A percentile compares a stretch with the other conserved stretches of the same genome.
These are phyloP conservation scores for Hafferia zeledoni DNA, from an alignment of 2,797 vertebrate genomes.

Conservation along the genomic window DNA sequence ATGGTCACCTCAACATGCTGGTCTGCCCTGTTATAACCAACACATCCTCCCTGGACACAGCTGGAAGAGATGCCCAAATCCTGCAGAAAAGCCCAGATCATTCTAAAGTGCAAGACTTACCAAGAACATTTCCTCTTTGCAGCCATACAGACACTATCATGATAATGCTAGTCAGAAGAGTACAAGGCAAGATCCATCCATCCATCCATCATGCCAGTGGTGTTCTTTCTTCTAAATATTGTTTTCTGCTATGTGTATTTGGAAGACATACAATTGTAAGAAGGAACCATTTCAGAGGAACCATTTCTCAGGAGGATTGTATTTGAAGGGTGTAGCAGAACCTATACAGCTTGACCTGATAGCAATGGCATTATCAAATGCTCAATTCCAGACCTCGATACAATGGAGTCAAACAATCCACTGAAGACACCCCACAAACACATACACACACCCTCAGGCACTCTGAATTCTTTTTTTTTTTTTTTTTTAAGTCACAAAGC, in stretches of 20 bases:
- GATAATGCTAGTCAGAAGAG: background rate
- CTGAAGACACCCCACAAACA: background rate
- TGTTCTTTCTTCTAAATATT: background rate
- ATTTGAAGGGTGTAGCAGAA: background rate
- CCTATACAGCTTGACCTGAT: background rate
- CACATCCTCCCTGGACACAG: background rate
- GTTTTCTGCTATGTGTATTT: background rate
- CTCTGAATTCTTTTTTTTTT: background rate
- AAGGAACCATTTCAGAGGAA: background rate
- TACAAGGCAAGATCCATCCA: background rate
- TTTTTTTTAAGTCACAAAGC: background rate
- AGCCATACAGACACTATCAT: background rate
- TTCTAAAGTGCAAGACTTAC: background rate
- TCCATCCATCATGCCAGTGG: background rate
- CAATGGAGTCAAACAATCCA: background rate
- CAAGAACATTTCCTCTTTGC: background rate
- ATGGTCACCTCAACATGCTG: background rate
- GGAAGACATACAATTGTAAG: background rate
- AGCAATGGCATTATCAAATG: background rate
- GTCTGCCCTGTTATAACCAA: background rate
- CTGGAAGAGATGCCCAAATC: background rate
- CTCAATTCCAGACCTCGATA: background rate
- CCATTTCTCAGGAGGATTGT: background rate
- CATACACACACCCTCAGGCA: background rate
- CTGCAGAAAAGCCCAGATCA: background rate